A percentile compares a stretch with the other conserved stretches of the same genome.
Conservation (phyloP, 2,888 invertebrate genomes). For the Psylliodes chrysocephalus region DNA sequence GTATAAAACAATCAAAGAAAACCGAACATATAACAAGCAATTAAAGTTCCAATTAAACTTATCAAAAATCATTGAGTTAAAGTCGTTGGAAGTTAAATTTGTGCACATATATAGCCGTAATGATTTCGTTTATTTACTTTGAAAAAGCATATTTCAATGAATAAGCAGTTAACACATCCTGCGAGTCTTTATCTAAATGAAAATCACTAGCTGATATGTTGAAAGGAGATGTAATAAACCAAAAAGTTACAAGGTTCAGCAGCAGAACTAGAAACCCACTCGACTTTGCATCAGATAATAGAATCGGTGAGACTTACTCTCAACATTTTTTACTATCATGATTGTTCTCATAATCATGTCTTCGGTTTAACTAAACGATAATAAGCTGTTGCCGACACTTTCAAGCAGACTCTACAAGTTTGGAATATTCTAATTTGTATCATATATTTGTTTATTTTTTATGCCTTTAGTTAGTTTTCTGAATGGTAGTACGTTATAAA, state of each 20-base stretch:
- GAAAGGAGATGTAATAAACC: conserved; percentile 50
- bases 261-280: conserved; percentile 41
- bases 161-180: conserved; percentile 45
- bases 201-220: conserved; percentile 53
- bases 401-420: no score
- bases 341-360: conserved; percentile 19
- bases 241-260: conserved; percentile 46
- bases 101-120: conserved; percentile 27
- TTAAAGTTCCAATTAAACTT: conserved; percentile 10
- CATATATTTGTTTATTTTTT: no score
- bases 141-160: conserved; percentile 37
- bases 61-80: not conserved
- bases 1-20: not conserved
- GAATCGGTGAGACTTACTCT: conserved; percentile 38
- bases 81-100: conserved; percentile 17
- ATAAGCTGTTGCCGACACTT: no score
- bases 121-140: conserved; percentile 36
- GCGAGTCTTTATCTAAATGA: conserved; percentile 53
- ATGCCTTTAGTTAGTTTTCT: no score
- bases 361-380: conserved; percentile 8
- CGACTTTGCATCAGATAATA: conserved; percentile 48
- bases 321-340: conserved; percentile 9
- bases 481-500: no score
- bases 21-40: not conserved
- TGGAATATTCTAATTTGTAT: no score